Conservation (phyloP, 2,888 invertebrate species). For the Athripsodes cinereus region DNA sequence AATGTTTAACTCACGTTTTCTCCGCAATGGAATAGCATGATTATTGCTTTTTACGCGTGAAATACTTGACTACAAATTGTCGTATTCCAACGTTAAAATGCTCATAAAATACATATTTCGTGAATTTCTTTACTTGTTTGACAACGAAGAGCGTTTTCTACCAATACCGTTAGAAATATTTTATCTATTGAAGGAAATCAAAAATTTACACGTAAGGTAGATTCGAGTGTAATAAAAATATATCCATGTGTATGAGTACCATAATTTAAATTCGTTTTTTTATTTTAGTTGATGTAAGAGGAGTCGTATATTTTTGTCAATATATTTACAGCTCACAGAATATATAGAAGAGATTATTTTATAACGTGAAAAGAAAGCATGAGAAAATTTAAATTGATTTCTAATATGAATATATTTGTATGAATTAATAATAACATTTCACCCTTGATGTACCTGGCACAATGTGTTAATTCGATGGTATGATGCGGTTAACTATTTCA, state of each 20-base stretch:
- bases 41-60: conserved; percentile 1
- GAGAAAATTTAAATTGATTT: too few species aligned
- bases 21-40: not conserved
- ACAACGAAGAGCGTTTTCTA: not conserved
- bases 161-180: not conserved
- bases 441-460: too few species aligned
- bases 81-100: not conserved
- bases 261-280: too few species aligned
- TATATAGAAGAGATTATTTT: too few species aligned
- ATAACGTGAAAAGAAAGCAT: too few species aligned
- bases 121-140: conserved; percentile 1
- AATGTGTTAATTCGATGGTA: too few species aligned
- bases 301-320: too few species aligned
- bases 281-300: too few species aligned
- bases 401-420: too few species aligned
- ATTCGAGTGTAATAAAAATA: not conserved
- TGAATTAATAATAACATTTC: too few species aligned
- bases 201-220: not conserved
- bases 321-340: too few species aligned
- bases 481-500: too few species aligned
- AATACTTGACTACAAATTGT: not conserved
- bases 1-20: not conserved
- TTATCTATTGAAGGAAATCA: not conserved
- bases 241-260: not conserved
- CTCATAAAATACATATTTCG: not conserved